Evolutionary conservation across 2,797 vertebrate species (phyloP), one percentile per base, ranked within the genome.

Genomic region (Clarias pachynema): DNA sequence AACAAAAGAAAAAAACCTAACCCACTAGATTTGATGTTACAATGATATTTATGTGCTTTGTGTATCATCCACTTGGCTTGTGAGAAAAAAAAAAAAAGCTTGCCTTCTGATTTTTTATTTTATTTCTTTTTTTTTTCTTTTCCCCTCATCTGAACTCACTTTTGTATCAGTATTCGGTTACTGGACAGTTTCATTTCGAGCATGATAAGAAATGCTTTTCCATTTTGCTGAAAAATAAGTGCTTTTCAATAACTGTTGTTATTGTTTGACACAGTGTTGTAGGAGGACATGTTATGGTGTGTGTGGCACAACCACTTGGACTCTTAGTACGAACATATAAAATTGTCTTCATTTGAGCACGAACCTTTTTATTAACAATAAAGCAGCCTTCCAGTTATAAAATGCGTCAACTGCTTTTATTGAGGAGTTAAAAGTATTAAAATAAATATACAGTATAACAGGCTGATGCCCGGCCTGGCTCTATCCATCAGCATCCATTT

Each of bases 331-430:
- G 93, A 96, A 94, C 93, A 94, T 95, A 94, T 94, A 94, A 95
- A 95, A 95, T 95, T 96, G 95, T 96, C 95, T 96, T 96, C 94
- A 95, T 95, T 96, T 96, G 95, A 96, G 95, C 95, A 96, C 95
- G 94, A 95, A 95, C 93, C 94, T 96, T 96, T 96, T 96, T 96
- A 94, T 95, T 95, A 95, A 95, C 93, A 96, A 96, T 96, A 96
- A 96, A 96, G 95, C 95, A 96, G 95, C 95, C 94, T 96, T 96
- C 94, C 94, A 96, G 95, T 95, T 95, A 94, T 88, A 87, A 80
- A 86, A 37, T 70, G 91, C 92, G 91, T 92, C 88, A 78, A 65
- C 49, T 87, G 87, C 85, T 82, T 91, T 92, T 89, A 86, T 91
- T 88, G 59, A 44, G 24, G 24, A 29, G 22, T 24, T 0, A 49